Evolutionary conservation across 2,113 vertebrate genomes (phyloP), one percentile per base, ranked within the genome.

Genomic region (Micronycteris hirsuta): DNA sequence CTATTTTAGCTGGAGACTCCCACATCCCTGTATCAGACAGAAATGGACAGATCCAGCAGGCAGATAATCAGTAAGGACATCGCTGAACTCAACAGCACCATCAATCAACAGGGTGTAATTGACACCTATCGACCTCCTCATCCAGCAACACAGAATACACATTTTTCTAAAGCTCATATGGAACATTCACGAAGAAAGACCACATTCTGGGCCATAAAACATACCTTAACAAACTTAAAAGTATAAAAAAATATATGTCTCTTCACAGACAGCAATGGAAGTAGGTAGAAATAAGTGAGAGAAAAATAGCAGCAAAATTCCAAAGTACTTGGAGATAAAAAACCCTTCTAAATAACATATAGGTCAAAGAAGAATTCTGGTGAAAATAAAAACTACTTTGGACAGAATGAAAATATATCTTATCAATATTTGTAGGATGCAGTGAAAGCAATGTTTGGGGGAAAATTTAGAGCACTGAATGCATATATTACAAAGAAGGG

Each of bases 41-140:
- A 86, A 56, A 58, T 61, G 73, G 33, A 70, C 49, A 61, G 49
- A 67, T 47, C 63, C 49, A 80, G 41, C 17, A 70, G 73, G 63
- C 83, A 86, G 49, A 86, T 78, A 86, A 80, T 93, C 83, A 93
- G 22, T 93, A 58, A 80, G n/a, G 24, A 70, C 73, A 58, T 19
- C 22, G 49, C 24, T 70, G 73, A 49, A 61, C 24, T 80, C 91
- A 86, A 47, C 26, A 70, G 52, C 61, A 45, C 70, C 58, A 93
- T 86, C 71, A 45, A 28, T 86, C 73, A 86, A 31, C 83, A 45
- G 47, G 36, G 61, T 80, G 15, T 87, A 93, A 71, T 93, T 1
- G 4, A 80, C 41, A 61, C 38, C 63, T 70, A 70, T 86, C 7
- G 63, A 58, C 63, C 19, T 8, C 38, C 77, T 70, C 49, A 80